phyloP scores from a whole-genome alignment of 2,113 vertebrate species.

The Hyperoodon ampullatus region DNA sequence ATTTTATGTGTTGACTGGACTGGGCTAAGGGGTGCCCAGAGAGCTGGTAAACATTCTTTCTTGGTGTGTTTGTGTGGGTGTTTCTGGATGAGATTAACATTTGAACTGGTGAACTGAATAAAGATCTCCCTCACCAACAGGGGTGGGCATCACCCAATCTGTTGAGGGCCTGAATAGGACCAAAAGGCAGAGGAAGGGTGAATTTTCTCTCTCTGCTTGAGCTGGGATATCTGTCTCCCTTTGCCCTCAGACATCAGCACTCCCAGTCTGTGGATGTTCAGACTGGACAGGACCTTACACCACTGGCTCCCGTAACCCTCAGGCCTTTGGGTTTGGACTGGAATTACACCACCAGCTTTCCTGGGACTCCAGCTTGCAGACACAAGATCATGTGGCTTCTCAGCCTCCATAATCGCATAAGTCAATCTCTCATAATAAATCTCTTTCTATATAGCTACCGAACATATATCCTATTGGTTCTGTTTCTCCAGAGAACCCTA shows the following conservation, averaged over 20 bases:
- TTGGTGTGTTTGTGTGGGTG: neutral
- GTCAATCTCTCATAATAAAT: neutral
- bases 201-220: neutral
- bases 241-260: neutral
- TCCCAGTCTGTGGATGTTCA: neutral
- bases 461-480: neutral
- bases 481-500: neutral
- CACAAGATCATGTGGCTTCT: neutral
- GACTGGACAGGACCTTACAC: neutral
- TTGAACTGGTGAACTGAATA: neutral
- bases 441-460: neutral
- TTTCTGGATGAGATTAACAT: neutral
- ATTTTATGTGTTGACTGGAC: neutral
- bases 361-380: neutral
- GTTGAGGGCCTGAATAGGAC: neutral
- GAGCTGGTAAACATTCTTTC: neutral
- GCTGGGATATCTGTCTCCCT: neutral
- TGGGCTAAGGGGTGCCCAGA: neutral
- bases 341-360: no score
- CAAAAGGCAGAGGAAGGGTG: neutral
- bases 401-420: rapidly evolving
- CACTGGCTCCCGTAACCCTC: neutral
- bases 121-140: neutral
- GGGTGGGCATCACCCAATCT: neutral
- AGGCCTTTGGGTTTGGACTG: neutral